phyloP scores from a whole-genome alignment of 2,888 invertebrate genomes.

The Cerastoderma edule region DNA sequence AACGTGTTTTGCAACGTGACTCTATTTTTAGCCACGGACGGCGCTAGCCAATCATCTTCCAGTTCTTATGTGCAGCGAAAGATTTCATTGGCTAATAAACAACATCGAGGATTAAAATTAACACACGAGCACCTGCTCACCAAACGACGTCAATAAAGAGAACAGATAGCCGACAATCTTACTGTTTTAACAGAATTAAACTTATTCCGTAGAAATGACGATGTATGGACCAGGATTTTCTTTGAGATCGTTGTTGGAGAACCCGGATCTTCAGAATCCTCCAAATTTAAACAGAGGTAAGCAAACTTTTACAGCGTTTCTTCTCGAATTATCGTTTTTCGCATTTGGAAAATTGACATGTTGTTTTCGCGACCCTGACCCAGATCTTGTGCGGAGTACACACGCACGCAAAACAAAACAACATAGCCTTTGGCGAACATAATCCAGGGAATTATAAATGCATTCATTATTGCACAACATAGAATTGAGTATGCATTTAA shows the following conservation, averaged over 20 bases:
- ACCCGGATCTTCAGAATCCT: constrained; percentile 73
- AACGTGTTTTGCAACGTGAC: constrained; percentile 49
- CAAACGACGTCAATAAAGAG: constrained; percentile 2
- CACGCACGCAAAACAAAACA: too few relatives aligned
- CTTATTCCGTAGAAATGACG: constrained; percentile 2
- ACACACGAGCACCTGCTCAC: constrained; percentile 8
- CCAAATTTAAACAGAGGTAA: constrained; percentile 67
- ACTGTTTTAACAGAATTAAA: neutral
- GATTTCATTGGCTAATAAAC: constrained; percentile 1
- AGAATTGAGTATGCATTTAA: too few relatives aligned
- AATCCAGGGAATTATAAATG: too few relatives aligned
- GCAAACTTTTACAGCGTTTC: constrained; percentile 23
- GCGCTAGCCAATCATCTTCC: constrained; percentile 8
- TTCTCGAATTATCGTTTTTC: too few relatives aligned
- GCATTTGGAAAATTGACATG: too few relatives aligned
- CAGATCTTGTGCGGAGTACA: too few relatives aligned
- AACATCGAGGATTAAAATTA: neutral
- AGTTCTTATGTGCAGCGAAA: neutral
- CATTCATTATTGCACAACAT: too few relatives aligned
- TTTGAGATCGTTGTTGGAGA: constrained; percentile 74
- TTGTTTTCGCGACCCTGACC: too few relatives aligned
- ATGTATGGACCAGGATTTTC: constrained; percentile 65
- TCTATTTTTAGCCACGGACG: neutral
- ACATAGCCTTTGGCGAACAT: too few relatives aligned
- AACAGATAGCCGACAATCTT: too few relatives aligned